phyloP scores from a whole-genome alignment of 2,797 vertebrate genomes.

The Epinephelus coioides region DNA sequence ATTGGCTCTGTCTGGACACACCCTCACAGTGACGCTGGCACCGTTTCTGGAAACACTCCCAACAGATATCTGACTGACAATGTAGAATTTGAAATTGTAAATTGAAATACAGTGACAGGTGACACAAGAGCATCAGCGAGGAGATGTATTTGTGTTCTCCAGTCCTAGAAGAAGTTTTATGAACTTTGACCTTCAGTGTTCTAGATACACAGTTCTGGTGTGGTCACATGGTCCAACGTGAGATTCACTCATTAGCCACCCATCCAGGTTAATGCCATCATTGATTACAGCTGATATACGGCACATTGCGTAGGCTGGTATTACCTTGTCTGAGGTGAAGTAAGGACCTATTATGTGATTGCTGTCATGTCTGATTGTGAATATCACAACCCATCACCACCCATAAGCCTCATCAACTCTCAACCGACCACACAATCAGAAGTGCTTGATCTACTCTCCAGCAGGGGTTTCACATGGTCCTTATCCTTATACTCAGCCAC shows the following conservation, averaged over 20 bases:
- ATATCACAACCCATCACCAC: slow-evolving; percentile 55
- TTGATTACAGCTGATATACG: slow-evolving; percentile 59
- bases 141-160: neutral
- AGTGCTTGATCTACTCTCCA: slow-evolving; percentile 26
- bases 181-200: neutral
- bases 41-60: neutral
- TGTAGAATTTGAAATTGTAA: neutral
- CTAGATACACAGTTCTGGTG: neutral
- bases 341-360: slow-evolving; percentile 77
- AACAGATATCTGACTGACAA: neutral
- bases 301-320: slow-evolving; percentile 24
- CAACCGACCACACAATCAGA: slow-evolving; percentile 61
- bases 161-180: neutral
- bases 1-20: neutral
- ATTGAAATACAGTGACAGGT: neutral
- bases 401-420: slow-evolving; percentile 59
- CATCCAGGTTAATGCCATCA: slow-evolving; percentile 14
- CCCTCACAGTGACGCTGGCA: neutral
- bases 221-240: slow-evolving; percentile 23
- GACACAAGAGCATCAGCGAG: neutral
- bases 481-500: neutral
- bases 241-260: neutral
- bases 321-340: slow-evolving; percentile 39
- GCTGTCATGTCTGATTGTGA: slow-evolving; percentile 85
- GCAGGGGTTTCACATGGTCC: neutral